Conservation (phyloP, 2,113 vertebrate species). For the Felis chaus region DNA sequence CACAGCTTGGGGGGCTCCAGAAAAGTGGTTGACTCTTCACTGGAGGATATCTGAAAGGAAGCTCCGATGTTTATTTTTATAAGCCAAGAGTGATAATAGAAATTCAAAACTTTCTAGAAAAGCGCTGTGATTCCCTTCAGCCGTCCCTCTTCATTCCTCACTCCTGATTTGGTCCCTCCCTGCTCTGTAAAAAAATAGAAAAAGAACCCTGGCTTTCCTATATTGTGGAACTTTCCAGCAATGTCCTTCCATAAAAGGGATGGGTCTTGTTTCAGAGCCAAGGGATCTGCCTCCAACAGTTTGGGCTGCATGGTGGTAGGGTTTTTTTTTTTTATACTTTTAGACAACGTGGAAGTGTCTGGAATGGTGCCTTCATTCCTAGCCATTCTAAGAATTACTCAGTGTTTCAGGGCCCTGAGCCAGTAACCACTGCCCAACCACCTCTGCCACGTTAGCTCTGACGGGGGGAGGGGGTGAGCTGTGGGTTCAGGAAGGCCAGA, state of each 20-base stretch:
- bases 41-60: background rate
- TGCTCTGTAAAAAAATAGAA: background rate
- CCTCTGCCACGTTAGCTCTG: constrained; percentile 72
- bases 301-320: background rate
- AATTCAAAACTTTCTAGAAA: constrained; percentile 23
- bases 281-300: constrained; percentile 45
- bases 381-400: constrained; percentile 71
- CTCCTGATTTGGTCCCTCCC: background rate
- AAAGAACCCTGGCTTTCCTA: constrained; percentile 30
- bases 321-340: background rate
- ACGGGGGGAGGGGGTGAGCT: background rate
- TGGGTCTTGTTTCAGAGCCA: constrained; percentile 63
- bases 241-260: constrained; percentile 73
- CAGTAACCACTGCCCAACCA: constrained; percentile 62
- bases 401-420: constrained; percentile 68
- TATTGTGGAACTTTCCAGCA: constrained; percentile 57
- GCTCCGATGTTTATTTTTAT: background rate
- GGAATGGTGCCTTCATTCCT: background rate
- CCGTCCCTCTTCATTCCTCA: background rate
- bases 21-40: background rate
- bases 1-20: background rate
- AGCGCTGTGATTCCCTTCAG: background rate
- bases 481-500: background rate
- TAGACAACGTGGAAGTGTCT: constrained; percentile 80
- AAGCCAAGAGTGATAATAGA: background rate